phyloP scores from a whole-genome alignment of 2,113 vertebrate genomes.

The Scomber japonicus region DNA sequence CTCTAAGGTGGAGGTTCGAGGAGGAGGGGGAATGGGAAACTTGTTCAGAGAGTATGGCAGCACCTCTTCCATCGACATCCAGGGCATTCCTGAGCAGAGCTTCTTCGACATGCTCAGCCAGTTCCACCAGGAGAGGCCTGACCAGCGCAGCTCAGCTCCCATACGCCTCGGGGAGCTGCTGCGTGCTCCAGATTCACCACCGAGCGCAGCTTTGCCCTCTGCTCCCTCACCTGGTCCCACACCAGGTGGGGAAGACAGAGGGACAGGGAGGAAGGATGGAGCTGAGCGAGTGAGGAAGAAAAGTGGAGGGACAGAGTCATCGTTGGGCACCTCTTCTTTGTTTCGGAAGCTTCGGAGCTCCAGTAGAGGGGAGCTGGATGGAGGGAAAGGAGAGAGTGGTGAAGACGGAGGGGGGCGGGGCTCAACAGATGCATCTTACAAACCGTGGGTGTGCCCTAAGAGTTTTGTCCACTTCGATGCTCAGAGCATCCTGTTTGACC shows the following conservation, averaged over 20 bases:
- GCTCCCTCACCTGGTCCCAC: conserved; percentile 55
- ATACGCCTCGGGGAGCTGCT: conserved; percentile 80
- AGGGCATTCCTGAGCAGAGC: conserved; percentile 91
- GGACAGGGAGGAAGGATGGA: conserved; percentile 58
- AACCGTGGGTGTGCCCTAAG: conserved; percentile 89
- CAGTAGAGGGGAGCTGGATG: conserved; percentile 82
- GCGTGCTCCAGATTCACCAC: conserved; percentile 34
- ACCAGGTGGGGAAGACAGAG: conserved; percentile 59
- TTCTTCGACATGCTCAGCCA: conserved; percentile 92
- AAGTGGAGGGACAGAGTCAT: conserved; percentile 82
- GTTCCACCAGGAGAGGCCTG: conserved; percentile 87
- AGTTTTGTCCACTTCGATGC: conserved; percentile 93
- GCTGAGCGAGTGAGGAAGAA: conserved; percentile 88
- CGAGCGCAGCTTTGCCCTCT: conserved; percentile 24
- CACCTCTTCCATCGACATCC: conserved; percentile 94
- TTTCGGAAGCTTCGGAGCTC: conserved; percentile 89
- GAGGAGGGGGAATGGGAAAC: conserved; percentile 68
- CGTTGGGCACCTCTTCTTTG: conserved; percentile 87
- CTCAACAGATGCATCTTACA: conserved; percentile 65
- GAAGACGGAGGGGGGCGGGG: conserved; percentile 69
- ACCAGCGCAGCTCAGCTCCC: conserved; percentile 73
- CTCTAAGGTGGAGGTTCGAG: conserved; percentile 67
- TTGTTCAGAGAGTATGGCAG: conserved; percentile 94
- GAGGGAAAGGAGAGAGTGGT: conserved; percentile 61
- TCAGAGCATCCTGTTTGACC: conserved; percentile 94